Conservation (phyloP, 2,113 vertebrate species). For the Siniperca knerii region DNA sequence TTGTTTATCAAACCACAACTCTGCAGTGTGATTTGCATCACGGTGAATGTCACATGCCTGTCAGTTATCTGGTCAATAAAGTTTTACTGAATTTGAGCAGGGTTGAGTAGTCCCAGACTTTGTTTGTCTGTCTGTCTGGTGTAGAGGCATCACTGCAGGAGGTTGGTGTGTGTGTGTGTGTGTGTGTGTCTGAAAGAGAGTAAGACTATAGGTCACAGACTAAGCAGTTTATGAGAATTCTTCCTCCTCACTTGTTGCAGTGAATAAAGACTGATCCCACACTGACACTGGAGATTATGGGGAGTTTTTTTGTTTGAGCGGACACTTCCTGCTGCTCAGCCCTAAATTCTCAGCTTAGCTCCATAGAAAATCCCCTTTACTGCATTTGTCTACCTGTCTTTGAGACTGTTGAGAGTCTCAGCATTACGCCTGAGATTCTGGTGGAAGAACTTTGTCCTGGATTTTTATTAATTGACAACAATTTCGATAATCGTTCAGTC, state of each 20-base stretch:
- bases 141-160: background rate
- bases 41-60: constrained; percentile 1
- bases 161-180: background rate
- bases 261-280: constrained; percentile 67
- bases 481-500: background rate
- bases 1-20: constrained; percentile 6
- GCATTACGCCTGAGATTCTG: background rate
- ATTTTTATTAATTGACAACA: background rate
- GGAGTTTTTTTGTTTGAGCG: constrained; percentile 51
- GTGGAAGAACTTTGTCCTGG: background rate
- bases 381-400: constrained; percentile 46
- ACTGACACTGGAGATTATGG: constrained; percentile 60
- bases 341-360: constrained; percentile 68
- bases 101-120: background rate
- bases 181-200: constrained; percentile 7
- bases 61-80: constrained; percentile 12
- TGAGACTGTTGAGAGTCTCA: background rate
- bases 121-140: constrained; percentile 31
- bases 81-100: constrained; percentile 21
- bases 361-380: constrained; percentile 65
- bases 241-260: constrained; percentile 57
- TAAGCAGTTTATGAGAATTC: constrained; percentile 70
- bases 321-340: constrained; percentile 63
- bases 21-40: background rate
- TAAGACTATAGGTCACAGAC: constrained; percentile 35